Conservation (phyloP, 2,888 invertebrate species). For the Helobdella robusta region DNA sequence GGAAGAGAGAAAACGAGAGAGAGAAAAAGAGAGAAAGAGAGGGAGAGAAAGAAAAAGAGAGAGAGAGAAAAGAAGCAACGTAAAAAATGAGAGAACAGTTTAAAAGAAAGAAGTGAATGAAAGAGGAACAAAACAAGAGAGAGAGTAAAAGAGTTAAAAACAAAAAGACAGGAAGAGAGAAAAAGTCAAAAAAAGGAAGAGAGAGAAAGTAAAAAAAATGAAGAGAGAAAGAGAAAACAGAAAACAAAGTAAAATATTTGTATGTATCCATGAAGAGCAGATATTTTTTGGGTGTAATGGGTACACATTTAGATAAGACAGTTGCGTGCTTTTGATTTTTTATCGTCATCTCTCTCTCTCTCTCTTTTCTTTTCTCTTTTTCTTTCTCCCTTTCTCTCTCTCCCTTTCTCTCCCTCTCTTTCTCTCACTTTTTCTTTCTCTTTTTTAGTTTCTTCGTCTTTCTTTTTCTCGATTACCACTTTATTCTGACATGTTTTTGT, state of each 20-base stretch:
- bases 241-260: no score
- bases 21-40: neutral
- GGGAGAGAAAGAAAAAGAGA: constrained; percentile 3
- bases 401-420: neutral
- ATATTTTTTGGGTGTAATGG: no score
- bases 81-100: neutral
- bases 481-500: no score
- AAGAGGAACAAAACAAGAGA: neutral
- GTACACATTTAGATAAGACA: no score
- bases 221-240: no score
- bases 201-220: no score
- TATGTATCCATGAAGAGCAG: no score
- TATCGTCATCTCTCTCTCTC: no score
- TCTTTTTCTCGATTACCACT: neutral
- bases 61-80: neutral
- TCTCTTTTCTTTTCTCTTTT: neutral
- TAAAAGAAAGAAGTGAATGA: neutral
- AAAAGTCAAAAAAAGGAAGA: no score
- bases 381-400: constrained; percentile 1
- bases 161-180: no score
- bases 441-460: neutral
- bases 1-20: neutral
- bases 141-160: neutral
- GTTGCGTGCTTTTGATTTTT: no score
- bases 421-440: neutral